Percentiles rank a stretch among this genome's conserved stretches.
These are phyloP conservation scores for Danio kyathit DNA, from an alignment of 2,797 vertebrate genomes.

Conservation along the genomic window DNA sequence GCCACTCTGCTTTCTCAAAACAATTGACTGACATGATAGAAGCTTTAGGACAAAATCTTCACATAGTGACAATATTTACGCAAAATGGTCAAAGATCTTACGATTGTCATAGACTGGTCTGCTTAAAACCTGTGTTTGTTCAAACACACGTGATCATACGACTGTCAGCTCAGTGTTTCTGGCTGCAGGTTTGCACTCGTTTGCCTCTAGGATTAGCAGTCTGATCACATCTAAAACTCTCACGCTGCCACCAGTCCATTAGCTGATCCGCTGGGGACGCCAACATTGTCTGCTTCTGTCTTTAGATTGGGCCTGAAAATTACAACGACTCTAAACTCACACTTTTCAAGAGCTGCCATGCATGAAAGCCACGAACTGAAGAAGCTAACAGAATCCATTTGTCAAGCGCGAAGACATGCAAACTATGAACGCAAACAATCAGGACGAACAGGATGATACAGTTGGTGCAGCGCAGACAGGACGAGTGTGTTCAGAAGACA, in stretches of 20 bases:
- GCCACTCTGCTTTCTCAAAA: no score
- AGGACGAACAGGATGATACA: not conserved
- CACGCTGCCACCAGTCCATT: not conserved
- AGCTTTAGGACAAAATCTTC: no score
- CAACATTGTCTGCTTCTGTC: not conserved
- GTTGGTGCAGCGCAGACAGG: not conserved
- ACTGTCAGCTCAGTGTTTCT: not conserved
- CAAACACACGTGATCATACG: not conserved
- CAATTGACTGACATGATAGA: no score
- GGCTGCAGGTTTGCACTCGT: not conserved
- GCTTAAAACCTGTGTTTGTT: not conserved
- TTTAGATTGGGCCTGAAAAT: not conserved
- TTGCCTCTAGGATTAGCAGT: not conserved
- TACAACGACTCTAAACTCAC: not conserved
- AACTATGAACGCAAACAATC: not conserved
- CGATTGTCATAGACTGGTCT: no score
- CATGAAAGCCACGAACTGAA: slow-evolving; percentile 5
- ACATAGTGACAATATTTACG: no score
- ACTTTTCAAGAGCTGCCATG: slow-evolving; percentile 17
- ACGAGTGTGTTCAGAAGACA: slow-evolving; percentile 1
- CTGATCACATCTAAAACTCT: slow-evolving; percentile 16
- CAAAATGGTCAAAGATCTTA: no score
- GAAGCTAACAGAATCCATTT: not conserved
- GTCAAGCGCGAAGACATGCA: not conserved
- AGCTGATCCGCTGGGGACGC: not conserved